These are phyloP conservation scores for Microctonus brassicae DNA, from an alignment of 2,888 invertebrate species.

Conservation along the genomic window DNA sequence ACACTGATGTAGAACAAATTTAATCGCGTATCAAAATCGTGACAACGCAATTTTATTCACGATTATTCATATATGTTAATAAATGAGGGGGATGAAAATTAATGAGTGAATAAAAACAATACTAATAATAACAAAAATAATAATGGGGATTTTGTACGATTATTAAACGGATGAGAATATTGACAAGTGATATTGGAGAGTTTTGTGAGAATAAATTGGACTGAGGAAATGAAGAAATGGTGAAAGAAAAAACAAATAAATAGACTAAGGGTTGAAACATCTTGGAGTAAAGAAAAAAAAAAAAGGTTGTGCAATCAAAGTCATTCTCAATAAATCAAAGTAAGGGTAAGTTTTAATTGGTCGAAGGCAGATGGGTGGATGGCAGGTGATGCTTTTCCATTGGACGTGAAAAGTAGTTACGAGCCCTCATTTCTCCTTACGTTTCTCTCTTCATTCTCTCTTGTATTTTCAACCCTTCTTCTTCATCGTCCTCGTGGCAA, in stretches of 20 bases:
- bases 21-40: not conserved
- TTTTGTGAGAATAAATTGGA: not conserved
- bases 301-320: slow-evolving; percentile 22
- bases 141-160: not conserved
- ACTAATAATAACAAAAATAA: not conserved
- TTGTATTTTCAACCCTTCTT: slow-evolving; percentile 18
- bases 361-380: slow-evolving; percentile 32
- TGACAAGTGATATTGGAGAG: not conserved
- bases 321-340: slow-evolving; percentile 36
- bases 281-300: not conserved
- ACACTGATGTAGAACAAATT: not conserved
- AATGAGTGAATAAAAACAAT: too few species aligned
- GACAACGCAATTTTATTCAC: not conserved
- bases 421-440: slow-evolving; percentile 11
- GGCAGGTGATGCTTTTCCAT: slow-evolving; percentile 33
- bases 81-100: not conserved
- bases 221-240: not conserved
- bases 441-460: not conserved
- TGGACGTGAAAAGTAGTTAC: slow-evolving; percentile 12
- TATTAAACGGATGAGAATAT: not conserved
- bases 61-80: not conserved
- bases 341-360: slow-evolving; percentile 44
- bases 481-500: slow-evolving; percentile 1
- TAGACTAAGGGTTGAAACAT: not conserved
- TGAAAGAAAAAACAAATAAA: not conserved